Evolutionary conservation across 2,888 invertebrate genomes (phyloP).

Genomic region (Sphecodes monilicornis): DNA sequence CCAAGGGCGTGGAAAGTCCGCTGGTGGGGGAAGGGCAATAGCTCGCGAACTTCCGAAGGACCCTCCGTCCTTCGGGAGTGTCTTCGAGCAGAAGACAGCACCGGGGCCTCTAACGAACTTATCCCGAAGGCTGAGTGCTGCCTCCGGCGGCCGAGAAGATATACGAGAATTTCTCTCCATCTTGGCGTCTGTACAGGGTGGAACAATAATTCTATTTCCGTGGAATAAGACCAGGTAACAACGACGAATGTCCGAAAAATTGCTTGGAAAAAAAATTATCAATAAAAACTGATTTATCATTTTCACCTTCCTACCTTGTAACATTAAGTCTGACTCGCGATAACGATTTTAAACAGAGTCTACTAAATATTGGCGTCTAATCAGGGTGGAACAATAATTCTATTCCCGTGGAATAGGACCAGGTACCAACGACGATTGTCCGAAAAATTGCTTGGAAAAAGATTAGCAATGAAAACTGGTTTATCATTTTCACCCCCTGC

Average conservation of each 20-base stretch:
- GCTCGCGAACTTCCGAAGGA: slow-evolving; percentile 59
- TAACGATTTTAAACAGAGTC: not conserved
- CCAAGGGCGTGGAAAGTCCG: slow-evolving; percentile 38
- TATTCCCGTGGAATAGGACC: too few species aligned
- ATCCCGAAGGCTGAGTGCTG: slow-evolving; percentile 73
- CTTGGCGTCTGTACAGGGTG: slow-evolving; percentile 49
- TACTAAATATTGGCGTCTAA: too few species aligned
- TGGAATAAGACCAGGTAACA: not conserved
- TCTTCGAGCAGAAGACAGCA: slow-evolving; percentile 70
- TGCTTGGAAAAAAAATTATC: not conserved
- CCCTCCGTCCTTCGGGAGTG: slow-evolving; percentile 74
- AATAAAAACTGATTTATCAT: not conserved
- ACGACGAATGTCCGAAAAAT: not conserved
- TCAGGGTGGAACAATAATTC: too few species aligned
- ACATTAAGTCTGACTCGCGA: not conserved
- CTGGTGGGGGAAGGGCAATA: slow-evolving; percentile 41
- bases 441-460: too few species aligned
- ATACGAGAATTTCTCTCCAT: slow-evolving; percentile 56
- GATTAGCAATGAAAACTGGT: not conserved
- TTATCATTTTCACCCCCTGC: not conserved
- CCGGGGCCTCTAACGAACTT: slow-evolving; percentile 78
- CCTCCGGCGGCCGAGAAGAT: slow-evolving; percentile 59
- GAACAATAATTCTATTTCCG: slow-evolving; percentile 30
- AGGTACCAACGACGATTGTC: not conserved
- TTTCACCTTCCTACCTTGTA: not conserved